Evolutionary conservation across 2,113 vertebrate species (phyloP), one percentile per base, ranked within the genome.

Genomic region (Indri indri): DNA sequence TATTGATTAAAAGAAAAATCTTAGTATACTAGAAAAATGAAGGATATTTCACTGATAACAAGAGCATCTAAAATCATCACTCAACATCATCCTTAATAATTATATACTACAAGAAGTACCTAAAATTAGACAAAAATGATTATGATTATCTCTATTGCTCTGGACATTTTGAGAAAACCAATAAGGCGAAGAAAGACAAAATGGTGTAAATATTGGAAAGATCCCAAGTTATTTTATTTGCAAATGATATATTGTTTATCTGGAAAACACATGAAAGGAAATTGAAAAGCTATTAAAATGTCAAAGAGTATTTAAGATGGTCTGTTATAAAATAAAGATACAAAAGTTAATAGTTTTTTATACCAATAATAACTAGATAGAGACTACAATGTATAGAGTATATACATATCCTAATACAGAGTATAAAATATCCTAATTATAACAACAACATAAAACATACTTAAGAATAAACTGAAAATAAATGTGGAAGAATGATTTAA

Each of bases 291-390:
- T 59, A 30, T 90, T 94, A 52, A 54, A 77, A 93, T 91, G 71
- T 88, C 77, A 76, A 74, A 90, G 47, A 92, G 9, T 81, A 68
- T 95, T 65, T 82, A 84, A 93, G 18, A 73, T 74, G 34, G 16
- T 82, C 23, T 87, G 14, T 85, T 88, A 65, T 79, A 91, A 95
- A 97, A 93, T 93, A 86, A 94, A 92, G 87, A 92, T 45, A 79
- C 40, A 70, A 68, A 94, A 79, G 54, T 50, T 81, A 88, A 42
- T 84, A 88, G 73, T 82, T 92, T 94, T 92, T 96, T 89, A 91
- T 70, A 68, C 6, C n/a, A 82, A 52, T 73, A 90, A 83, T 81
- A 80, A 63, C 12, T 77, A 74, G 3, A 47, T 94, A 86, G 76
- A 90, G 87, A 71, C 82, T 92, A 73, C 61, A 81, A 54, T 54